Evolutionary conservation across 2,888 invertebrate species (phyloP), one percentile per base, ranked within the genome.

Genomic region (Epistrophella euchroma): DNA sequence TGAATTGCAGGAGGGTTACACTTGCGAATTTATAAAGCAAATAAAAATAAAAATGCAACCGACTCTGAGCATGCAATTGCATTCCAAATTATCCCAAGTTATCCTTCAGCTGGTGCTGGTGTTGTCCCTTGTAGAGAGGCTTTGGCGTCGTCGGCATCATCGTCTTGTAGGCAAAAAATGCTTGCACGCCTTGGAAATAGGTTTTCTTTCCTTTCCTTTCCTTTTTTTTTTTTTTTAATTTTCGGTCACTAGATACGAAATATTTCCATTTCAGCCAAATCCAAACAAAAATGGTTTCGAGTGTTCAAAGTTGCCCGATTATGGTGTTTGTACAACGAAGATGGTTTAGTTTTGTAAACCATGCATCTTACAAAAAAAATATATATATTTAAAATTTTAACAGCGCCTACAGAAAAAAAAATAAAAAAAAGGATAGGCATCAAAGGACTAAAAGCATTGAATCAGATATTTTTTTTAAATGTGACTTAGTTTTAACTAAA

Each of bases 21-120:
- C 72, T 83, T 77, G 40, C 60, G 47, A 55, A 66, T 68, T 76
- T 80, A 50, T 76, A 64, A 70, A 64, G 79, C 70, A 62, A 85
- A 80, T 75, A 80, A 85, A 72, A 40, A 80, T 55, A 76, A 72
- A 80, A 80, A 64, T 75, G 28, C 80, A 76, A 76, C 75, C 75
- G 68, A 80, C 75, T 85, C 71, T 72, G 32, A 76, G 72, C 45
- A 68, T 68, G 37, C 68, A 85, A 85, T 80, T 75, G 79, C 84
- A 80, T 80, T 84, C 40, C 66, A 76, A 80, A 80, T 76, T 60
- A 85, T 68, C 35, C 52, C 72, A 60, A 75, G 80, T 79, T 64
- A 75, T 75, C 75, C 80, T 76, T 76, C 68, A 50, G 47, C 52
- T 60, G 60, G n/a, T 32, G 25, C 19, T 60, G 22, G 6, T 62